phyloP scores from a whole-genome alignment of 2,113 vertebrate species.

The Paradisaea rubra region DNA sequence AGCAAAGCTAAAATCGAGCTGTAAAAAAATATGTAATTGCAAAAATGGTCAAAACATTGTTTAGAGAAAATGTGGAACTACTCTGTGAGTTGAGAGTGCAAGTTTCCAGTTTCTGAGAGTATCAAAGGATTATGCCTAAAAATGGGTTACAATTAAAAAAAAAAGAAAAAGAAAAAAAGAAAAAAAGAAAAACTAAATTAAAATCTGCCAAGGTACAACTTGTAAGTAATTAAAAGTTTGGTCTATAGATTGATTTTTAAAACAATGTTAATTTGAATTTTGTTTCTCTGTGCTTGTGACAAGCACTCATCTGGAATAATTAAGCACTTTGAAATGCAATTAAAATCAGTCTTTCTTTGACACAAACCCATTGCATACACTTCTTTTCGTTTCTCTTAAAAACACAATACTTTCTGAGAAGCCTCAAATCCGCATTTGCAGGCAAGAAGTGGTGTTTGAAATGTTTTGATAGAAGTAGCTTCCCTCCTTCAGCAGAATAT shows the following conservation, averaged over 20 bases:
- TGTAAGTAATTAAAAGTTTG: background rate
- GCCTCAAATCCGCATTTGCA: background rate
- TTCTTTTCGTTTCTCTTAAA: background rate
- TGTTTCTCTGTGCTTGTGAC: background rate
- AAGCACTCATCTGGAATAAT: constrained; percentile 18
- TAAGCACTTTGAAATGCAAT: constrained; percentile 19
- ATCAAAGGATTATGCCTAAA: background rate
- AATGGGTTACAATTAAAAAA: background rate
- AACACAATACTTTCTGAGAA: background rate
- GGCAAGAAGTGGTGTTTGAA: background rate
- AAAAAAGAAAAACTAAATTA: background rate
- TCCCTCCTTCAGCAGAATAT: background rate
- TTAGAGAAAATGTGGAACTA: background rate
- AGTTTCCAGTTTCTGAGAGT: background rate
- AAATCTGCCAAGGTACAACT: background rate
- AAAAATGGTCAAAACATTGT: background rate
- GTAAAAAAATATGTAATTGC: background rate
- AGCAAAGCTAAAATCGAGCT: background rate
- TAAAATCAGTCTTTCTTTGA: constrained; percentile 30
- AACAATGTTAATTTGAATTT: constrained; percentile 4
- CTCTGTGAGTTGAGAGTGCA: background rate
- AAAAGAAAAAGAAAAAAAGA: background rate
- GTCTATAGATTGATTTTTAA: background rate
- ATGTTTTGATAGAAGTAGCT: background rate
- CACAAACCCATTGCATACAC: background rate